Conservation (phyloP, 2,113 vertebrate species). For the Scomber scombrus region DNA sequence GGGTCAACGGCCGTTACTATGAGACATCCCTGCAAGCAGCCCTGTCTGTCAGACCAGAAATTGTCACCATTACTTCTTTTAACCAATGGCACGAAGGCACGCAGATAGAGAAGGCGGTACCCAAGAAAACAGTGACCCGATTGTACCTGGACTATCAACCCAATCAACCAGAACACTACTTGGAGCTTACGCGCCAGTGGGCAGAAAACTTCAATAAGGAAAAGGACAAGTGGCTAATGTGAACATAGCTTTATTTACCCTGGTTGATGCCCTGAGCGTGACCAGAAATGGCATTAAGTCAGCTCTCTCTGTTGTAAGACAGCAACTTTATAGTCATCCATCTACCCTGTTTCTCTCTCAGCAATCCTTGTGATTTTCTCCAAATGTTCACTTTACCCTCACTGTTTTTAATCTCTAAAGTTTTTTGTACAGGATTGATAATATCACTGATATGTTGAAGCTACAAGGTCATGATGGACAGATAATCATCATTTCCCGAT, state of each 20-base stretch:
- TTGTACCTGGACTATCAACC: conserved; percentile 91
- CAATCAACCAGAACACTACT: conserved; percentile 87
- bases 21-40: conserved; percentile 92
- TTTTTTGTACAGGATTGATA: conserved; percentile 55
- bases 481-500: not conserved
- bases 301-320: not conserved
- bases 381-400: not conserved
- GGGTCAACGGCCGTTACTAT: conserved; percentile 92
- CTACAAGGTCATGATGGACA: conserved; percentile 2
- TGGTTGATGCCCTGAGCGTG: not conserved
- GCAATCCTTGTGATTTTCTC: conserved; percentile 1
- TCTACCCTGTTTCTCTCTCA: conserved; percentile 8
- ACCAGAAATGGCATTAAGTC: not conserved
- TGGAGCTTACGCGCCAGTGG: conserved; percentile 92
- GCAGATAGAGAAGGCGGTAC: conserved; percentile 90
- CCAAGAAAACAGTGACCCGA: conserved; percentile 89
- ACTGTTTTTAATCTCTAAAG: conserved; percentile 37
- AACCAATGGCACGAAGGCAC: conserved; percentile 95
- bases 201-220: conserved; percentile 92
- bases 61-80: conserved; percentile 92
- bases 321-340: conserved; percentile 8
- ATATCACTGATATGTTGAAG: conserved; percentile 1
- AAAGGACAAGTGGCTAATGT: conserved; percentile 93
- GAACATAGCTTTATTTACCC: not conserved
- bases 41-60: conserved; percentile 88